Conservation (phyloP, 2,888 invertebrate species). For the Candidula unifasciata region DNA sequence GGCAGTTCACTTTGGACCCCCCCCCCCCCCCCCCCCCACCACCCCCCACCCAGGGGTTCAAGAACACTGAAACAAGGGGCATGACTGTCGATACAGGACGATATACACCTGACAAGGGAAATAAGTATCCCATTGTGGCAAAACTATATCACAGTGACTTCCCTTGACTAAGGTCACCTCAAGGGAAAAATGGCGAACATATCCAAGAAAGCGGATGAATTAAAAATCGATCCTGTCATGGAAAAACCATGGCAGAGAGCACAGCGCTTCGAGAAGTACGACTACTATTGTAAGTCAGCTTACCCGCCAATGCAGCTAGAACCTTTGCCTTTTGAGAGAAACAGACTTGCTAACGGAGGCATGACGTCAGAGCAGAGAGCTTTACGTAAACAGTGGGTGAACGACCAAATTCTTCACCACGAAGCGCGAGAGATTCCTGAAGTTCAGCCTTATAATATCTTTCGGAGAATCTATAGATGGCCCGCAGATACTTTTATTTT, state of each 20-base stretch:
- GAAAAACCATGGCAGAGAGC: slow-evolving; percentile 65
- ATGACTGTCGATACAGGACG: not conserved
- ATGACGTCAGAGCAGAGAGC: slow-evolving; percentile 75
- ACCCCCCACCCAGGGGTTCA: too few relatives aligned
- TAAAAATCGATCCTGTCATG: slow-evolving; percentile 54
- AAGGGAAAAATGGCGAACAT: slow-evolving; percentile 55
- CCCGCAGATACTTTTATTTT: slow-evolving; percentile 64
- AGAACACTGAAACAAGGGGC: not conserved
- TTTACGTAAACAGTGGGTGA: slow-evolving; percentile 73
- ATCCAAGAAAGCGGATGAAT: not conserved
- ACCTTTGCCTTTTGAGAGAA: slow-evolving; percentile 69
- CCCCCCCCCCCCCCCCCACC: too few relatives aligned
- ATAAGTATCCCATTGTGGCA: not conserved
- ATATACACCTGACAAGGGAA: not conserved
- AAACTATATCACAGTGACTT: slow-evolving; percentile 19
- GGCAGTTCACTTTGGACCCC: too few relatives aligned
- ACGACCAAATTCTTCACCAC: slow-evolving; percentile 73
- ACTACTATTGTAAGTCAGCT: slow-evolving; percentile 65
- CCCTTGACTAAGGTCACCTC: slow-evolving; percentile 50
- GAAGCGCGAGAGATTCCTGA: slow-evolving; percentile 71
- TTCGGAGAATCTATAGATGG: slow-evolving; percentile 64
- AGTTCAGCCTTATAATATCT: slow-evolving; percentile 66
- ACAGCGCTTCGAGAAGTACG: slow-evolving; percentile 56
- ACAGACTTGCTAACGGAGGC: slow-evolving; percentile 63
- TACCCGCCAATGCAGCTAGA: slow-evolving; percentile 74